These are phyloP conservation scores for Orthosia gracilis DNA, from an alignment of 2,888 invertebrate species.

Conservation along the genomic window DNA sequence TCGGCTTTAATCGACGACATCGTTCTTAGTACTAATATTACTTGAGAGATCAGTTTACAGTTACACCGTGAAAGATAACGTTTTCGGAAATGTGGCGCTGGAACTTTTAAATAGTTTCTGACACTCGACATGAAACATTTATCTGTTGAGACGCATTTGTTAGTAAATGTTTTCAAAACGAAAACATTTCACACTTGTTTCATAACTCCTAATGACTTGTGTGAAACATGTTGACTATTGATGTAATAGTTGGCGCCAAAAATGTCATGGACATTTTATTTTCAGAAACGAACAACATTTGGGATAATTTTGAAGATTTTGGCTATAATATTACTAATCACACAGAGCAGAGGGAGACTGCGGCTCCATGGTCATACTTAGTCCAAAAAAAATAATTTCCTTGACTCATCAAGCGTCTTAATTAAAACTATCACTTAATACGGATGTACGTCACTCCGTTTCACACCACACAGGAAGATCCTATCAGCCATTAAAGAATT, in stretches of 20 bases:
- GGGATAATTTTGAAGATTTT: neutral
- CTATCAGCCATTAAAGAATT: slow-evolving; percentile 46
- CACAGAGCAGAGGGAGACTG: neutral
- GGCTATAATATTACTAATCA: neutral
- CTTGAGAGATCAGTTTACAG: slow-evolving; percentile 25
- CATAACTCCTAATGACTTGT: slow-evolving; percentile 17
- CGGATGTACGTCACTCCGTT: slow-evolving; percentile 37
- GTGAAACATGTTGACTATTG: slow-evolving; percentile 21
- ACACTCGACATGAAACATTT: neutral
- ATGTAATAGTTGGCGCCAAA: slow-evolving; percentile 19
- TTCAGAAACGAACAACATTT: slow-evolving; percentile 4
- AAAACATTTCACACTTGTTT: slow-evolving; percentile 14
- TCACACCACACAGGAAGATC: slow-evolving; percentile 38
- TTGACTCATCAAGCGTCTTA: neutral
- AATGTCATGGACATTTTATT: slow-evolving; percentile 16
- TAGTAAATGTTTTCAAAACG: slow-evolving; percentile 16
- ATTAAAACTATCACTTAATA: slow-evolving; percentile 32
- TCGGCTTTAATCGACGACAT: slow-evolving; percentile 34
- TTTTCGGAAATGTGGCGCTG: slow-evolving; percentile 1
- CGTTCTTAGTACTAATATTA: slow-evolving; percentile 34
- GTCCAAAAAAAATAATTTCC: neutral
- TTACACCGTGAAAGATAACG: neutral
- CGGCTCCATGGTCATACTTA: neutral
- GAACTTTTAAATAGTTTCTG: neutral
- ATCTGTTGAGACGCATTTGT: neutral